Evolutionary conservation across 1,140 invertebrate species (phyloP).

Genomic region (Coelopa frigida): DNA sequence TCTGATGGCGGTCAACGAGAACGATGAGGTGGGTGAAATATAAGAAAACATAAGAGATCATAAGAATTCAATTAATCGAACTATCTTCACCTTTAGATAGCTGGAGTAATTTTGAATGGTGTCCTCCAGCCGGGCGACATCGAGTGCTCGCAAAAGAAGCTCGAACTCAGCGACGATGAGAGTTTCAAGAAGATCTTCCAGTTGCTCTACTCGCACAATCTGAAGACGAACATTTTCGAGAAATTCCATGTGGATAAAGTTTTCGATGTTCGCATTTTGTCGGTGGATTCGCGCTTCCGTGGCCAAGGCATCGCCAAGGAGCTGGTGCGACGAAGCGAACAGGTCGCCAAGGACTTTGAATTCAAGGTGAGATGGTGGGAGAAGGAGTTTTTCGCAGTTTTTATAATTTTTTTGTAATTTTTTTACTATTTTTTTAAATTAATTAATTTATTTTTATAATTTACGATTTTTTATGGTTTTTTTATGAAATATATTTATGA

Average conservation of each 20-base stretch:
- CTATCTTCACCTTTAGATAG: conserved; percentile 47
- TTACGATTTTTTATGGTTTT: too few relatives aligned
- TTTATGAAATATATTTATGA: too few relatives aligned
- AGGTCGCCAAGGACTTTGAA: conserved; percentile 55
- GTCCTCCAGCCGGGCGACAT: conserved; percentile 52
- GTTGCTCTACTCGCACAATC: conserved; percentile 56
- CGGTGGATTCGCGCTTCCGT: conserved; percentile 60
- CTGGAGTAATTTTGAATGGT: conserved; percentile 60
- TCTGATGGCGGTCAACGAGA: conserved; percentile 56
- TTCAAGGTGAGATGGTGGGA: conserved; percentile 54
- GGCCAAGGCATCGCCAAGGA: conserved; percentile 64
- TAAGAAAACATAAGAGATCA: background rate
- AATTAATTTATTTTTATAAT: too few relatives aligned
- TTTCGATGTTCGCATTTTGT: conserved; percentile 74
- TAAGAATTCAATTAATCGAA: background rate
- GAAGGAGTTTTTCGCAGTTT: background rate
- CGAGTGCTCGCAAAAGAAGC: conserved; percentile 51
- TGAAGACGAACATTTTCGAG: conserved; percentile 54
- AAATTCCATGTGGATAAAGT: conserved; percentile 61
- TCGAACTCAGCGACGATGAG: conserved; percentile 51
- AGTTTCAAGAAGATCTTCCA: conserved; percentile 61
- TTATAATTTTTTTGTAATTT: conserved; percentile 8
- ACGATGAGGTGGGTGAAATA: conserved; percentile 50
- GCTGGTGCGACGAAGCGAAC: conserved; percentile 57
- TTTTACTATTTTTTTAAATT: background rate